Evolutionary conservation across 2,113 vertebrate genomes (phyloP).

Genomic region (Ahaetulla prasina): DNA sequence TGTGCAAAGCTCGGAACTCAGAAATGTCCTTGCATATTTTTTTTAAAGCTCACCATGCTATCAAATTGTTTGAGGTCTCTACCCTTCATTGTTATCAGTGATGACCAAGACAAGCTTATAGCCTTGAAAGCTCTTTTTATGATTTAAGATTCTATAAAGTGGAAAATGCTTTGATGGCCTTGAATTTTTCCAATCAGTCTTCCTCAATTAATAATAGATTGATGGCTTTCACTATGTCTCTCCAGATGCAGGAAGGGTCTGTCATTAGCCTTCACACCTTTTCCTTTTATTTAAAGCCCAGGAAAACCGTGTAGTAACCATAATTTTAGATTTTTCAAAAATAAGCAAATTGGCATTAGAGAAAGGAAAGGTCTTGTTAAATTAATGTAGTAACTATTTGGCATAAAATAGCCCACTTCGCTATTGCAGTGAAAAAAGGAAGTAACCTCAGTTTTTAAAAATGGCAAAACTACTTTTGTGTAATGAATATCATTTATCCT

Average conservation of each 20-base stretch:
- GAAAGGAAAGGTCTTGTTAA: background rate
- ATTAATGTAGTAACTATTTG: background rate
- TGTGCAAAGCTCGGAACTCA: background rate
- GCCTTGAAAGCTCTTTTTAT: background rate
- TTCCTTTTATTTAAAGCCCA: background rate
- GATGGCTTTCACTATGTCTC: background rate
- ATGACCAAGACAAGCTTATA: background rate
- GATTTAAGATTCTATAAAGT: background rate
- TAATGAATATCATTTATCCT: background rate
- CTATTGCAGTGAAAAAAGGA: background rate
- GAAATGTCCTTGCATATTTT: background rate
- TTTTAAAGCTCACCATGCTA: background rate
- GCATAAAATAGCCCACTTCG: background rate
- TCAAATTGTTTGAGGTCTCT: background rate
- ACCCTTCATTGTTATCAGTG: background rate
- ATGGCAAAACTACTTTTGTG: background rate
- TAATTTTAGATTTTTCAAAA: background rate
- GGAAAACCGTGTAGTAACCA: background rate
- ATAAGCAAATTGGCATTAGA: background rate
- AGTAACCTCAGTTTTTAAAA: background rate
- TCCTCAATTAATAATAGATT: background rate
- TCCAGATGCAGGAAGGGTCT: background rate
- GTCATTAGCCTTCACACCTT: background rate
- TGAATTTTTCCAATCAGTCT: background rate
- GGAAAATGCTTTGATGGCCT: background rate